These are phyloP conservation scores for Bathynomus jamesi DNA, from an alignment of 1,140 invertebrate genomes.

Conservation along the genomic window DNA sequence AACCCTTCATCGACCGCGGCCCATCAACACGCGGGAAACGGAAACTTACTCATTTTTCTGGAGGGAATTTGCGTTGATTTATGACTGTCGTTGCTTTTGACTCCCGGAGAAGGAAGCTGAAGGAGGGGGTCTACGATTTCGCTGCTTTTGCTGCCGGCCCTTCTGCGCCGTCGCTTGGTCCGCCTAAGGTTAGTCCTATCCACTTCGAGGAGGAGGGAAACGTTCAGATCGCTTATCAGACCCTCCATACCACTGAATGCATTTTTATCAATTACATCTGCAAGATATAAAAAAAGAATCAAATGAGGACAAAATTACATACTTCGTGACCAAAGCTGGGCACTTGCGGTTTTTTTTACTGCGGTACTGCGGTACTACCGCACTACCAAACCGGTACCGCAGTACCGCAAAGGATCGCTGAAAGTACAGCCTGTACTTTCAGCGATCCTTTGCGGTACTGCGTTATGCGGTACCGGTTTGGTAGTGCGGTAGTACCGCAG, in stretches of 20 bases:
- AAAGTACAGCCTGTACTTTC: no score
- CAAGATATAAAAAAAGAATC: neutral
- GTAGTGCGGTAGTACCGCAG: no score
- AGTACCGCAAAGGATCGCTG: no score
- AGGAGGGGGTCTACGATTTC: neutral
- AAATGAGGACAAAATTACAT: neutral
- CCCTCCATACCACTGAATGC: constrained; percentile 29
- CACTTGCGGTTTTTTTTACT: no score
- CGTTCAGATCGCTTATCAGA: constrained; percentile 27
- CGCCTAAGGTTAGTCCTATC: constrained; percentile 20
- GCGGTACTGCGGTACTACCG: no score
- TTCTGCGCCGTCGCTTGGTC: constrained; percentile 19
- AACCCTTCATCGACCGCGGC: neutral
- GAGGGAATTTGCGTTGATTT: neutral
- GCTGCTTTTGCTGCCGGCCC: constrained; percentile 19
- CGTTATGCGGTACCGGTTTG: no score
- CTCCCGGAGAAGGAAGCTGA: neutral
- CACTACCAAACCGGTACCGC: no score
- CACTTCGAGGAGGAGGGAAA: constrained; percentile 27
- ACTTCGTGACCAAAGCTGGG: no score
- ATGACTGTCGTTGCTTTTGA: neutral
- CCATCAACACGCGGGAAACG: neutral
- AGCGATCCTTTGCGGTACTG: no score
- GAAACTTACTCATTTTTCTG: neutral
- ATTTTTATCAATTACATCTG: constrained; percentile 33